Evolutionary conservation across 2,113 vertebrate species (phyloP).

Genomic region (Motacilla tschutschensis): DNA sequence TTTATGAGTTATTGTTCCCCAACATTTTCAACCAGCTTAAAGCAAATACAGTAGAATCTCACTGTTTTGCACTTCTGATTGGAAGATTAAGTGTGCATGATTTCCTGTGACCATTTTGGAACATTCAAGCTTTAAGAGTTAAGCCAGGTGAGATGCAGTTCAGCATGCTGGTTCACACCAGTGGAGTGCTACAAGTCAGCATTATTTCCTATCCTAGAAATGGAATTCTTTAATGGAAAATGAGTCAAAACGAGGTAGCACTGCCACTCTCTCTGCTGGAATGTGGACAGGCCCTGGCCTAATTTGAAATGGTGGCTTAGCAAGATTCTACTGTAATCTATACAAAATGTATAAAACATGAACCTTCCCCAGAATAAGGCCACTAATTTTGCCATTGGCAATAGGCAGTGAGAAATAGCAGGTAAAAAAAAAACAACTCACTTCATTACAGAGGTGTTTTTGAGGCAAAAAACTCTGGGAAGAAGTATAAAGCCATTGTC

Average conservation of each 20-base stretch:
- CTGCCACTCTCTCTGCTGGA: conserved; percentile 10
- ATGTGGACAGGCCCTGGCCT: conserved; percentile 1
- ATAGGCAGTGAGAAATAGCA: conserved; percentile 48
- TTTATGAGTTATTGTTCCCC: conserved; percentile 19
- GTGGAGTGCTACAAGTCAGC: neutral
- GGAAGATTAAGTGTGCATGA: neutral
- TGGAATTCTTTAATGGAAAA: neutral
- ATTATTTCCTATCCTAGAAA: neutral
- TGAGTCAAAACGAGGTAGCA: conserved; percentile 53
- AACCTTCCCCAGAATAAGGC: conserved; percentile 55
- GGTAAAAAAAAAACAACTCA: neutral
- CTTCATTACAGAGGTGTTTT: conserved; percentile 15
- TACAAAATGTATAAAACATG: conserved; percentile 13
- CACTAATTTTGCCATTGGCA: conserved; percentile 55
- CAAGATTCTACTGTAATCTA: conserved; percentile 6
- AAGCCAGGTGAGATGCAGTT: neutral
- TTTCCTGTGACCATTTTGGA: neutral
- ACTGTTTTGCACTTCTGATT: neutral
- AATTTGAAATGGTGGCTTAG: neutral
- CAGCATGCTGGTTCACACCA: neutral
- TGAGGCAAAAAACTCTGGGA: conserved; percentile 36
- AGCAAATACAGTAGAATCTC: conserved; percentile 7
- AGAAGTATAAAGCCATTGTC: conserved; percentile 13
- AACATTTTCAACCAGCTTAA: conserved; percentile 21
- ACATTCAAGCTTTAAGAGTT: neutral